These are phyloP conservation scores for Blastobasis adustella DNA, from an alignment of 2,888 invertebrate genomes.

Conservation along the genomic window DNA sequence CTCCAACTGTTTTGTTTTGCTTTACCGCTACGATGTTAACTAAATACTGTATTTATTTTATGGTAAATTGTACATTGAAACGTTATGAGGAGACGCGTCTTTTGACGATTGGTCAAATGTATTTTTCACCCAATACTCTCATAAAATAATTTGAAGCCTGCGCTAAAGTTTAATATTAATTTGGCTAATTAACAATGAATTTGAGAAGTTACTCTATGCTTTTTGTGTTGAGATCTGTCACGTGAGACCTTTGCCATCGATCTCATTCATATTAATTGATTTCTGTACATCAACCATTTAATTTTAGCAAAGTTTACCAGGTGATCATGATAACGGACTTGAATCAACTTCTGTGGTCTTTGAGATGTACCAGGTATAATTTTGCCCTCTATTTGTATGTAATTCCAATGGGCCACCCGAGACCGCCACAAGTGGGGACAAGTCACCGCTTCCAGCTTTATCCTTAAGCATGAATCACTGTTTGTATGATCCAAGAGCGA, in stretches of 20 bases:
- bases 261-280: constrained; percentile 36
- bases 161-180: constrained; percentile 52
- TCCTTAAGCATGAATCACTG: constrained; percentile 59
- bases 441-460: constrained; percentile 51
- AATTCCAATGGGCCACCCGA: constrained; percentile 20
- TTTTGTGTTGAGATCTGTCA: constrained; percentile 61
- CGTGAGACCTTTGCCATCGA: constrained; percentile 46
- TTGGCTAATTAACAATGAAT: constrained; percentile 62
- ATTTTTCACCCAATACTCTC: constrained; percentile 75
- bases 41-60: constrained; percentile 53
- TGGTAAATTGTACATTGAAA: constrained; percentile 51
- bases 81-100: constrained; percentile 47
- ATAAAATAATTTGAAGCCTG: constrained; percentile 58
- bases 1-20: constrained; percentile 69
- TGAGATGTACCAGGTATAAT: constrained; percentile 13
- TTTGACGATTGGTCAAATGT: constrained; percentile 61
- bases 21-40: constrained; percentile 73
- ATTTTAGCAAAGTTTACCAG: constrained; percentile 28
- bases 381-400: constrained; percentile 24
- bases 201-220: constrained; percentile 49
- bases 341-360: constrained; percentile 32
- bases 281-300: constrained; percentile 26
- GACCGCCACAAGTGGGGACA: constrained; percentile 21
- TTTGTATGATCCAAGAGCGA: constrained; percentile 47
- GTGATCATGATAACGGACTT: constrained; percentile 44